Evolutionary conservation across 2,797 vertebrate species (phyloP), one percentile per base, ranked within the genome.

Genomic region (Aphelocoma californica): DNA sequence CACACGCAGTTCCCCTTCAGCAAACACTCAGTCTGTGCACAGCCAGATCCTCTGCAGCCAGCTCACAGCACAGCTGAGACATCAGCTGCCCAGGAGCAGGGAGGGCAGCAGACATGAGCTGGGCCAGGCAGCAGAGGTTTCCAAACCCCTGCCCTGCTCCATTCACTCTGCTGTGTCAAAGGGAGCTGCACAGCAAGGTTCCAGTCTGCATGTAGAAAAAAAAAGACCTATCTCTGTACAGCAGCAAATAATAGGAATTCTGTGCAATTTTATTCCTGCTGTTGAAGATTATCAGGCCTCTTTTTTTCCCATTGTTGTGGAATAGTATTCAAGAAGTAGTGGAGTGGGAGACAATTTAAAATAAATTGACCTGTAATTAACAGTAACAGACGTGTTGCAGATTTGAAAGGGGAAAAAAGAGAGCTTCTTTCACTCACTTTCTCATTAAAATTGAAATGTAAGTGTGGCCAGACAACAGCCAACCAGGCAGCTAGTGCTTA

Each of bases 331-430:
- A 56, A 86, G 56, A 25, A 84, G 26, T 23, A 79, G 61, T 38
- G 29, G 13, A 81, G 42, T 42, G 36, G 48, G 61, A 88, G 65
- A 80, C 20, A 75, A 71, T 51, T 44, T 62, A 56, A 77, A 61
- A 67, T 20, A 86, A 71, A 78, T 5, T 90, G 56, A 81, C 42
- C 45, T 81, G 8, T 78, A 77, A 90, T 66, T 91, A 90, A 85
- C 32, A 85, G 31, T 42, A 83, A 50, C 29, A 91, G 16, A 42
- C 2, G 1, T 0, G 2, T 24, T 80, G 62, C 5, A 25, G 42
- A 64, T 36, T 62, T 45, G 45, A 57, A 81, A 71, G 23, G 9
- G 9, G 2, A 1, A 8, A 38, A 65, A 61, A 36, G 38, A 65
- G 29, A 45, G 29, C 6, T 73, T 56, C 28, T 92, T 86, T 70